These are phyloP conservation scores for Rhamnusium bicolor DNA, from an alignment of 2,888 invertebrate genomes.

Conservation along the genomic window DNA sequence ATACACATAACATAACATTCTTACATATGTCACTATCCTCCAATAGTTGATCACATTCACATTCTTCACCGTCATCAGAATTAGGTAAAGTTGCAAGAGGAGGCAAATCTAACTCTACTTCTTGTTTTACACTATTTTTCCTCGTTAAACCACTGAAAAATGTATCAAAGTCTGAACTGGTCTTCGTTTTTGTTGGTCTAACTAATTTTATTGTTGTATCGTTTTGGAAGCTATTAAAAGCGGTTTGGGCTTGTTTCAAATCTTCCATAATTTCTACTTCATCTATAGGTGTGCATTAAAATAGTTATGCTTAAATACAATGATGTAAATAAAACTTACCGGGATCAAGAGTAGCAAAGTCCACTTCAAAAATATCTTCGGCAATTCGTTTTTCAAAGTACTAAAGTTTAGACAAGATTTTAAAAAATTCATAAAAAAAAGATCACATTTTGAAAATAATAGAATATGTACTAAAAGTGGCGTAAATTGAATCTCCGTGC, in stretches of 20 bases:
- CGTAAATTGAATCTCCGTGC: no score
- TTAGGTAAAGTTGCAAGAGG: constrained; percentile 35
- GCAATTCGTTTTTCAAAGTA: not conserved
- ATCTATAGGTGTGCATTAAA: constrained; percentile 10
- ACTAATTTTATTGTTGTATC: constrained; percentile 41
- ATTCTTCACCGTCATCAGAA: constrained; percentile 26
- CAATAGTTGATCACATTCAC: constrained; percentile 24
- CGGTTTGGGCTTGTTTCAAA: constrained; percentile 52
- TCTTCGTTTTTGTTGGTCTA: constrained; percentile 40
- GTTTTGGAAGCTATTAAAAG: constrained; percentile 49
- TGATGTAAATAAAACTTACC: constrained; percentile 4
- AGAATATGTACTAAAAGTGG: no score
- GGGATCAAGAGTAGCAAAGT: not conserved
- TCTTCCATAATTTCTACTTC: constrained; percentile 53
- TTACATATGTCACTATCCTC: constrained; percentile 12
- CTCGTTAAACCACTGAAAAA: not conserved
- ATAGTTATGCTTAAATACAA: not conserved
- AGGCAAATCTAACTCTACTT: constrained; percentile 23
- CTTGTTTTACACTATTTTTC: not conserved
- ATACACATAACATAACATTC: not conserved
- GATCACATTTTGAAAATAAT: no score
- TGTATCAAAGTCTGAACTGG: not conserved
- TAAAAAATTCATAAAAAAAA: no score
- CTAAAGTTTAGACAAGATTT: not conserved
- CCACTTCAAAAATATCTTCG: not conserved